Evolutionary conservation across 2,888 invertebrate genomes (phyloP).

Genomic region (Ochropleura plecta): DNA sequence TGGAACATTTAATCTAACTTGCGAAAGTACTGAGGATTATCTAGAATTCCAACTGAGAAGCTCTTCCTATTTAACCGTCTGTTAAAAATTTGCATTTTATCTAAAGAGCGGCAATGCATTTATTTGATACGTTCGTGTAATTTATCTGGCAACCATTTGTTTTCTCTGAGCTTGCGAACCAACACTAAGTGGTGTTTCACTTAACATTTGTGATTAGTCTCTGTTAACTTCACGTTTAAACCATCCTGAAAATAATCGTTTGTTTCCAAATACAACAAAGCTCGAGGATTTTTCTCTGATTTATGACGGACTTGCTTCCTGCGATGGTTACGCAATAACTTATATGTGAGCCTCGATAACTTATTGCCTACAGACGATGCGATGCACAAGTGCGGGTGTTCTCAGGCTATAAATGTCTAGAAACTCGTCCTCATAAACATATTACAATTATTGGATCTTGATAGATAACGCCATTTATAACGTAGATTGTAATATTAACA

Average conservation of each 20-base stretch:
- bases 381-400: conserved; percentile 45
- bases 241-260: conserved; percentile 30
- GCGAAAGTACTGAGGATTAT: conserved; percentile 50
- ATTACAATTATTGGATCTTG: conserved; percentile 59
- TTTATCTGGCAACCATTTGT: conserved; percentile 60
- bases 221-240: conserved; percentile 43
- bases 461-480: conserved; percentile 57
- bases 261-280: conserved; percentile 31
- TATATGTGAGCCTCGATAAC: conserved; percentile 39
- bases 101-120: conserved; percentile 62
- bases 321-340: conserved; percentile 36
- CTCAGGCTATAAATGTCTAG: conserved; percentile 52
- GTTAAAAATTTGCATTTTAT: conserved; percentile 64
- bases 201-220: conserved; percentile 59
- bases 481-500: conserved; percentile 56
- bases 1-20: conserved; percentile 47
- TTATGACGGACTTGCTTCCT: conserved; percentile 44
- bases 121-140: conserved; percentile 61
- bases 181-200: conserved; percentile 54
- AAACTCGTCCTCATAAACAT: conserved; percentile 65
- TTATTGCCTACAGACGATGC: conserved; percentile 48
- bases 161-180: conserved; percentile 49
- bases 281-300: conserved; percentile 27
- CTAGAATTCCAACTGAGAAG: conserved; percentile 48
- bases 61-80: conserved; percentile 53